Conservation (phyloP, 2,113 vertebrate genomes). For the Trogon melanurus region DNA sequence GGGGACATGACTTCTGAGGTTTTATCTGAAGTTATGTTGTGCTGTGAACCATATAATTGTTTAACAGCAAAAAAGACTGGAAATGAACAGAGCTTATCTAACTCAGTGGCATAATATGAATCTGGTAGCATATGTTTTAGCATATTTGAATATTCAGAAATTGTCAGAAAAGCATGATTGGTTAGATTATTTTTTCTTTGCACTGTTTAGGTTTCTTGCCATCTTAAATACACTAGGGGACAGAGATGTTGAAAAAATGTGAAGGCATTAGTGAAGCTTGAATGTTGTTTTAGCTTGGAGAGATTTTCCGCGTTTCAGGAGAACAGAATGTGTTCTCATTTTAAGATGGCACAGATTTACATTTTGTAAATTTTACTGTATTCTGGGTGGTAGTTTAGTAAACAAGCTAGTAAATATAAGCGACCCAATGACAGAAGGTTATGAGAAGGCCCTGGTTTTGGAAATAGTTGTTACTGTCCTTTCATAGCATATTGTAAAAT, state of each 20-base stretch:
- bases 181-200: background rate
- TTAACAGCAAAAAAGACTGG: background rate
- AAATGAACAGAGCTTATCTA: background rate
- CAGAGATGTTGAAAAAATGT: background rate
- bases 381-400: background rate
- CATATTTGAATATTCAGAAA: background rate
- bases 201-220: background rate
- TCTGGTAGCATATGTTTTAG: background rate
- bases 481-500: background rate
- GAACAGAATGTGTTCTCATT: background rate
- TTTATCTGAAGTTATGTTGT: background rate
- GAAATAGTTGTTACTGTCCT: background rate
- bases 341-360: background rate
- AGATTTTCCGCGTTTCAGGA: background rate
- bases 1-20: background rate
- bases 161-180: background rate
- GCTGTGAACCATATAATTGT: background rate
- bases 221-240: background rate
- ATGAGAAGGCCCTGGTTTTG: background rate
- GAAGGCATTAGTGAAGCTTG: background rate
- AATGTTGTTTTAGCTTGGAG: background rate
- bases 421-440: background rate
- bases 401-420: background rate
- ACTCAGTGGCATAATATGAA: background rate
- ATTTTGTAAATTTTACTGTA: background rate